Conservation (phyloP, 2,113 vertebrate species). For the Hipposideros armiger region DNA sequence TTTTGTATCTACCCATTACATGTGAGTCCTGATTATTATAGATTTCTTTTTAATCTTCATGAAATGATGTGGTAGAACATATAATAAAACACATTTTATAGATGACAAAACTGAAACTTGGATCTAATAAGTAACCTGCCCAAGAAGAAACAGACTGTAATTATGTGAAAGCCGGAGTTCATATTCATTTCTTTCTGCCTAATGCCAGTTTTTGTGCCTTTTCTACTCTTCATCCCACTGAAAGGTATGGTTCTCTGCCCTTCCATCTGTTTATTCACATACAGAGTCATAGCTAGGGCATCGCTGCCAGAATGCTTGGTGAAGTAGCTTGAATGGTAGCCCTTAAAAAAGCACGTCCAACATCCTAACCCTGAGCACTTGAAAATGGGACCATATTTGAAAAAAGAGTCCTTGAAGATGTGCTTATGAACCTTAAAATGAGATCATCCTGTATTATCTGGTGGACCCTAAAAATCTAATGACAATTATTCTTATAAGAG, state of each 20-base stretch:
- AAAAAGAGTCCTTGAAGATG: background rate
- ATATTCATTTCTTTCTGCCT: background rate
- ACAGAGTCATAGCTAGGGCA: background rate
- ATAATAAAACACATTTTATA: background rate
- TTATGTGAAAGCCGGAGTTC: background rate
- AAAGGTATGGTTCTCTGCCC: rapidly evolving
- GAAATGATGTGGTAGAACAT: background rate
- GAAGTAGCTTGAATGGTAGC: too few relatives aligned
- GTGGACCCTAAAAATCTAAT: background rate
- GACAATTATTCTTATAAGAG: background rate
- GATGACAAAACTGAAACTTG: background rate
- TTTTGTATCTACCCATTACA: background rate
- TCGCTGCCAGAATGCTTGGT: background rate
- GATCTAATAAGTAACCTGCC: background rate
- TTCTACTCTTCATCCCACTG: background rate
- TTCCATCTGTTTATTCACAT: background rate
- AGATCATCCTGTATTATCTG: background rate
- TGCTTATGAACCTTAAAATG: background rate
- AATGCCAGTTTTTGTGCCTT: background rate
- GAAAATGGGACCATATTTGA: background rate
- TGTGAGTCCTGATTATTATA: background rate
- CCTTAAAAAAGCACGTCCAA: background rate
- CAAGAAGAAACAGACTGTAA: background rate
- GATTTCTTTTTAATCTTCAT: background rate
- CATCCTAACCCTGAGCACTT: background rate